These are phyloP conservation scores for Andricus quercusramuli DNA, from an alignment of 2,888 invertebrate genomes.

Conservation along the genomic window DNA sequence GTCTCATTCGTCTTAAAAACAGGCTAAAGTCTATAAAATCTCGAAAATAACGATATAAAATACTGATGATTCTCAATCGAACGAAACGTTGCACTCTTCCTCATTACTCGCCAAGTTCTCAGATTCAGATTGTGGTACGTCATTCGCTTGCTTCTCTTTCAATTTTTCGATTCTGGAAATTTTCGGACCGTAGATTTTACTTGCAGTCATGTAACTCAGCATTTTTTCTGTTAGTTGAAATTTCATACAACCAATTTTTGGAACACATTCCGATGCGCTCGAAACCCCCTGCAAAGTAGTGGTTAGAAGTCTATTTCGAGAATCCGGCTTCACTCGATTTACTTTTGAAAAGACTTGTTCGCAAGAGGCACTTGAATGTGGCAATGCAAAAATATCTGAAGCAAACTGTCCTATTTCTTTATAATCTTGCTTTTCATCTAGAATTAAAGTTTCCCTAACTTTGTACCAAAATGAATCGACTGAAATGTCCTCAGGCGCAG, in stretches of 20 bases:
- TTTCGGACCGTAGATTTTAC: neutral
- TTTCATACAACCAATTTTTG: neutral
- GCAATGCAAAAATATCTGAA: conserved; percentile 4
- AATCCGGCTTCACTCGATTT: too few relatives aligned
- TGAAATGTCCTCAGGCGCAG: too few relatives aligned
- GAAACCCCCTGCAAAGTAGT: neutral
- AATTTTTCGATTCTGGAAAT: too few relatives aligned
- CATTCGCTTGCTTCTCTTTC: too few relatives aligned
- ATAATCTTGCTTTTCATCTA: too few relatives aligned
- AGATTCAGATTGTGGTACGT: too few relatives aligned
- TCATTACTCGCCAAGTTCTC: too few relatives aligned
- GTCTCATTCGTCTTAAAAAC: neutral
- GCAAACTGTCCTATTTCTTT: conserved; percentile 6
- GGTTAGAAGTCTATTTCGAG: too few relatives aligned
- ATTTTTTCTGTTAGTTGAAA: neutral
- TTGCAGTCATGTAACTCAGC: neutral
- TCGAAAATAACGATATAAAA: neutral
- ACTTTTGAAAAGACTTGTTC: neutral
- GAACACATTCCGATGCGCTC: neutral
- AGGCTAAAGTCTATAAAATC: neutral
- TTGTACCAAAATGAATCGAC: too few relatives aligned
- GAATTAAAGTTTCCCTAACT: too few relatives aligned
- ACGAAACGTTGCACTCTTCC: too few relatives aligned
- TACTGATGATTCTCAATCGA: too few relatives aligned
- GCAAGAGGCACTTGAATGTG: neutral